Conservation (phyloP, 2,113 vertebrate genomes). For the Callorhinus ursinus region DNA sequence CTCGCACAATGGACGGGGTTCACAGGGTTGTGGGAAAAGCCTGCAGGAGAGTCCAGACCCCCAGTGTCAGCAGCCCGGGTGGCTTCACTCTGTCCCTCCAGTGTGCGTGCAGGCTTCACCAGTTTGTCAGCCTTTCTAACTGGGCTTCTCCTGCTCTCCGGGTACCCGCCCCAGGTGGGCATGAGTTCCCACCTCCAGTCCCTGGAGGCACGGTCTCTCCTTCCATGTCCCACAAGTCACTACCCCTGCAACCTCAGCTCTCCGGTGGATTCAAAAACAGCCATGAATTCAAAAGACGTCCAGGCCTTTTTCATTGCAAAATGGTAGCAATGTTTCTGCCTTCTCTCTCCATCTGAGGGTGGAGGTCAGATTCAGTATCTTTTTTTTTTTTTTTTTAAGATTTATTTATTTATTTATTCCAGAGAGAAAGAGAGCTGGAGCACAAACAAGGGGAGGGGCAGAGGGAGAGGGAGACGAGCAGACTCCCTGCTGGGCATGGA, state of each 20-base stretch:
- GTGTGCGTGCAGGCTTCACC: too few species aligned
- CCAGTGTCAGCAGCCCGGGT: not conserved
- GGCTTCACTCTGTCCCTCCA: fast-evolving
- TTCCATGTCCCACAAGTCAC: not conserved
- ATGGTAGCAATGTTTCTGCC: fast-evolving
- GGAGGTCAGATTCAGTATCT: not conserved
- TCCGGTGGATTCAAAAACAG: not conserved
- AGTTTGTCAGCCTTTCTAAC: fast-evolving
- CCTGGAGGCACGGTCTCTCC: fast-evolving
- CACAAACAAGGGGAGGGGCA: not conserved
- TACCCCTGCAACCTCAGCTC: not conserved
- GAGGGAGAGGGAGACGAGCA: not conserved
- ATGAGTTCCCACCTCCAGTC: fast-evolving
- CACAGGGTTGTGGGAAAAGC: not conserved
- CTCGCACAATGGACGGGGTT: not conserved
- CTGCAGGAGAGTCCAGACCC: not conserved
- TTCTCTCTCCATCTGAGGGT: not conserved
- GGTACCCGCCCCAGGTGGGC: fast-evolving
- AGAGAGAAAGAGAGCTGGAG: not conserved
- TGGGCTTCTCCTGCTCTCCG: fast-evolving
- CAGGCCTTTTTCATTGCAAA: not conserved
- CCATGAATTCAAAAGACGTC: not conserved
- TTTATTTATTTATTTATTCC: not conserved
- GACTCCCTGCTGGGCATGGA: not conserved
- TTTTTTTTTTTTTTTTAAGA: not conserved